A percentile compares a stretch with the other conserved stretches of the same genome.
Conservation (phyloP, 2,888 invertebrate genomes). For the Cepaea hortensis region DNA sequence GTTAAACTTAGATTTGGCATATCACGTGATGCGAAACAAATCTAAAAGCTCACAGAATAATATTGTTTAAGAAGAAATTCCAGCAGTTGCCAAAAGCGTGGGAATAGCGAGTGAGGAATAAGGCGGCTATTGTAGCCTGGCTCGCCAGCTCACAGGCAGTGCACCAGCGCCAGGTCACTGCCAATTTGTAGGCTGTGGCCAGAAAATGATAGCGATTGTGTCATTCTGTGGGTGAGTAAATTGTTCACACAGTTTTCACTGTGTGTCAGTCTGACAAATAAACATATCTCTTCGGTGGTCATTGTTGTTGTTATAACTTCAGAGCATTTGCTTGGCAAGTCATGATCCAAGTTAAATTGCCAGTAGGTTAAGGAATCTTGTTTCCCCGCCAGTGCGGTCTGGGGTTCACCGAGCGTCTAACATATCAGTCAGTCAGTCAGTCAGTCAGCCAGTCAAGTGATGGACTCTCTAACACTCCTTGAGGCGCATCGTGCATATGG, state of each 20-base stretch:
- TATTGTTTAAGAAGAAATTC: background rate
- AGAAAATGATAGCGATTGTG: background rate
- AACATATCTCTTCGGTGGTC: too few relatives aligned
- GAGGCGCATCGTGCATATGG: too few relatives aligned
- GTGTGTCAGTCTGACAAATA: background rate
- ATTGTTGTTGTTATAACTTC: too few relatives aligned
- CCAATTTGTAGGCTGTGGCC: background rate
- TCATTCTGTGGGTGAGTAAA: background rate
- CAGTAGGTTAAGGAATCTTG: too few relatives aligned
- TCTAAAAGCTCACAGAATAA: conserved; percentile 11
- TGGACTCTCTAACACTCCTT: too few relatives aligned
- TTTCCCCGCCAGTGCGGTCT: too few relatives aligned
- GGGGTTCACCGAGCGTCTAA: too few relatives aligned
- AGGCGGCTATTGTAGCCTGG: background rate
- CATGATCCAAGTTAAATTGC: too few relatives aligned
- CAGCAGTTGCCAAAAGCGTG: conserved; percentile 9
- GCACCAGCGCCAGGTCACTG: background rate
- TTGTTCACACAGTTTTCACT: background rate
- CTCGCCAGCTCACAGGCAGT: background rate
- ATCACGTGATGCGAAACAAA: background rate
- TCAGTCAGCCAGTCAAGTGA: too few relatives aligned
- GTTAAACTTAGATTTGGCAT: conserved; percentile 20
- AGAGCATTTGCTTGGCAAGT: too few relatives aligned
- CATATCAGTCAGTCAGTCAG: too few relatives aligned
- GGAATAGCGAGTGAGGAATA: conserved; percentile 5